phyloP scores from a whole-genome alignment of 35 echinoderm and acorn worm genomes.

The Ophioderma brevispina region DNA sequence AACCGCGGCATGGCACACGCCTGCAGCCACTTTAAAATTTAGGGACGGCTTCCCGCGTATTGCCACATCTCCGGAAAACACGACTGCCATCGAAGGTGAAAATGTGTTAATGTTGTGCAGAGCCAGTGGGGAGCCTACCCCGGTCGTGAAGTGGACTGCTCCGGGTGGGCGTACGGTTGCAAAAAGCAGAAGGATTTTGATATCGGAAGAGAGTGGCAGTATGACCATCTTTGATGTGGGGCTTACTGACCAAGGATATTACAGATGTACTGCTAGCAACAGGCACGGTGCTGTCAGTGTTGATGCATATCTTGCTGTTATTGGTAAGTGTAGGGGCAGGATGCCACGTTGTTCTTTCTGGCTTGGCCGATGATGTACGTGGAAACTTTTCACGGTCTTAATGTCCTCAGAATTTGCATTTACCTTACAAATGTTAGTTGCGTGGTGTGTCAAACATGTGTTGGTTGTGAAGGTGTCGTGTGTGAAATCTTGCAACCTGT shows the following conservation, averaged over 20 bases:
- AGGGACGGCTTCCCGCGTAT: conserved; percentile 75
- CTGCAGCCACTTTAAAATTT: conserved; percentile 67
- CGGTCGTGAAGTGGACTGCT: conserved; percentile 59
- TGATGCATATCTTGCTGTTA: conserved; percentile 66
- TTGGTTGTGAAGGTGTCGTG: too few relatives aligned
- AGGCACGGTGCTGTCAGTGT: conserved; percentile 50
- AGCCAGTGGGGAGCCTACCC: conserved; percentile 58
- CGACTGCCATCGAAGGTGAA: conserved; percentile 84
- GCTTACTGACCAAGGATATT: conserved; percentile 64
- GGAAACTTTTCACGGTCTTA: too few relatives aligned
- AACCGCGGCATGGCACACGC: conserved; percentile 62
- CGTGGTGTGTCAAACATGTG: too few relatives aligned
- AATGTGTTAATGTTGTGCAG: conserved; percentile 60
- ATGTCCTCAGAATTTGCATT: too few relatives aligned
- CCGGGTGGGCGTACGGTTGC: conserved; percentile 27
- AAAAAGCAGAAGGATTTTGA: conserved; percentile 36
- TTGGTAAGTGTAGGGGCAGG: conserved; percentile 67
- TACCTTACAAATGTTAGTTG: too few relatives aligned
- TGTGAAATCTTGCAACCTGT: too few relatives aligned
- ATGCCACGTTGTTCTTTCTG: too few relatives aligned
- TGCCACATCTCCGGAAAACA: conserved; percentile 59
- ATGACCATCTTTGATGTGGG: conserved; percentile 34
- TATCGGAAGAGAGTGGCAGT: conserved; percentile 56
- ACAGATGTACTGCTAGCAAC: conserved; percentile 69
- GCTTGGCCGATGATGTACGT: too few relatives aligned